phyloP scores from a whole-genome alignment of 2,113 vertebrate species.

The Peromyscus maniculatus region DNA sequence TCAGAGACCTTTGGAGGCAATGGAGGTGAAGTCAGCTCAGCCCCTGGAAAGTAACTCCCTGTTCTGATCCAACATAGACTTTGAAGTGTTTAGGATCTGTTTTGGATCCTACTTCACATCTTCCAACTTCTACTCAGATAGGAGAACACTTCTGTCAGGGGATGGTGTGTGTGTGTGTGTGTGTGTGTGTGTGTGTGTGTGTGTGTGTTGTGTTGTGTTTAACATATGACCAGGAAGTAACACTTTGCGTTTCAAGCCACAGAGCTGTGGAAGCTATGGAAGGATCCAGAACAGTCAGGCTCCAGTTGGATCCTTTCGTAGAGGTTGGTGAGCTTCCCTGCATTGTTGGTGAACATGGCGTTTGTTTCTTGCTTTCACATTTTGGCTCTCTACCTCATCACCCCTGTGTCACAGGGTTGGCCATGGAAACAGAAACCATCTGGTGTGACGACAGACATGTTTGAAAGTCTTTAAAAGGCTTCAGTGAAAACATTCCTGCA shows the following conservation, averaged over 20 bases:
- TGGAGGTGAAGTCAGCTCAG: background rate
- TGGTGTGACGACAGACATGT: background rate
- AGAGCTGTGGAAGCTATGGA: constrained; percentile 71
- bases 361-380: background rate
- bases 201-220: constrained; percentile 44
- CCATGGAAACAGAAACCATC: background rate
- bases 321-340: background rate
- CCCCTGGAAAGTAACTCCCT: background rate
- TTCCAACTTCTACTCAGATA: background rate
- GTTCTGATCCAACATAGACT: no score
- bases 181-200: background rate
- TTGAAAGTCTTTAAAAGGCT: background rate
- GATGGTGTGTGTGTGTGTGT: background rate
- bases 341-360: background rate
- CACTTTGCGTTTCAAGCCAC: constrained; percentile 67
- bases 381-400: background rate
- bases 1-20: no score
- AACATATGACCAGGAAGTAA: background rate
- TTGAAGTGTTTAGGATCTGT: background rate
- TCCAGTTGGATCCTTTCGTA: constrained; percentile 21
- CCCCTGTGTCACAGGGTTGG: background rate
- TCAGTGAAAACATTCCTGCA: background rate
- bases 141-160: background rate
- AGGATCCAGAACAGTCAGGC: constrained; percentile 70
- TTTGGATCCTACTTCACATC: background rate